Evolutionary conservation across 2,113 vertebrate genomes (phyloP), one percentile per base, ranked within the genome.

Genomic region (Empidonax traillii): DNA sequence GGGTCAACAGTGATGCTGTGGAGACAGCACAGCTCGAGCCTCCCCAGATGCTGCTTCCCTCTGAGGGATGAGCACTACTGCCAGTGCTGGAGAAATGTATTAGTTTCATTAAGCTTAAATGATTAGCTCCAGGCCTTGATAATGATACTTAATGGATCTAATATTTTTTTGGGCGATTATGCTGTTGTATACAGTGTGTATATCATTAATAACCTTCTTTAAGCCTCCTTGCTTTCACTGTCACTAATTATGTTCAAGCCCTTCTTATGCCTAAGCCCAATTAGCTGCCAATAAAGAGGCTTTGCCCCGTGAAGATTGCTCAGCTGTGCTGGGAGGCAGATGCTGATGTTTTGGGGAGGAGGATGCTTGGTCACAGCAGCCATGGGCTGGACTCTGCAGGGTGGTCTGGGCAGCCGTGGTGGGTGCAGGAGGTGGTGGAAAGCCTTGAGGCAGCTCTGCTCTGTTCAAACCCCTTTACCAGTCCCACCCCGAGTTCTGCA

Each of bases 101-200:
- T 89, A 43, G 72, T 88, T 98, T 97, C 92, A 94, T 97, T 97
- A 97, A 58, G 41, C 63, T 66, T 65, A 96, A 97, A 97, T 94
- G 15, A 97, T 97, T 92, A 97, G 92, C 95, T 97, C 67, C 73
- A 93, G 86, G 87, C 91, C 89, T 92, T 92, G 93, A 95, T 97
- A 96, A 97, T 94, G 85, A 89, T 92, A 73, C 89, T 96, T 97
- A 97, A 97, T 95, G 90, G 96, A 24, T 75, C 92, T 91, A 90
- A 95, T 67, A 43, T 81, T 94, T 89, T 78, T 67, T 53, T 43
- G 17, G 9, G 46, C 0, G 14, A 93, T 96, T 86, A 82, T 94
- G 93, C 94, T 68, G 92, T 85, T 96, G 73, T 96, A 91, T 94
- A 89, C 82, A 95, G 89, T 4, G 31, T 91, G 78, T 94, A 49